Conservation (phyloP, 2,113 vertebrate species). For the Protobothrops mucrosquamatus region DNA sequence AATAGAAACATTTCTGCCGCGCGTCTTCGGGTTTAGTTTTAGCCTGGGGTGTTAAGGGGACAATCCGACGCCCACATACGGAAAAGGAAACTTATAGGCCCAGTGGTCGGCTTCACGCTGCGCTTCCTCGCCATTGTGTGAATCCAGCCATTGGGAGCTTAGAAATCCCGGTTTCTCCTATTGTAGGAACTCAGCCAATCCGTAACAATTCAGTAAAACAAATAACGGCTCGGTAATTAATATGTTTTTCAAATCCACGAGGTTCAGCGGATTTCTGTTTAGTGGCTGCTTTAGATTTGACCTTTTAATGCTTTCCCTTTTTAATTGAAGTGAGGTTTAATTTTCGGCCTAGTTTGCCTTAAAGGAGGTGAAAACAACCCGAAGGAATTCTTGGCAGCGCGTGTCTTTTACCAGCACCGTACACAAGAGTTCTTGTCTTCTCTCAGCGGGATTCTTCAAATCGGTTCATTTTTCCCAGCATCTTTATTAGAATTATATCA, state of each 20-base stretch:
- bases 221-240: not conserved
- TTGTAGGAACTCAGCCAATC: not conserved
- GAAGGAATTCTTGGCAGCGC: not conserved
- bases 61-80: not conserved
- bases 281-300: not conserved
- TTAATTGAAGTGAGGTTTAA: not conserved
- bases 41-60: not conserved
- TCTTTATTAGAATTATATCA: not conserved
- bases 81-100: not conserved
- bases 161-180: not conserved
- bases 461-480: not conserved
- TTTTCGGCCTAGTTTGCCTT: not conserved
- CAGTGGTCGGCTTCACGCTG: not conserved
- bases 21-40: not conserved
- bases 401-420: not conserved
- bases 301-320: not conserved
- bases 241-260: not conserved
- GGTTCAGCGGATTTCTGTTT: not conserved
- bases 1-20: not conserved
- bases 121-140: not conserved
- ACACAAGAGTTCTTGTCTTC: not conserved
- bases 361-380: not conserved
- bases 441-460: not conserved
- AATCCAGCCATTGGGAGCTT: not conserved
- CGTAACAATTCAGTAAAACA: not conserved